Evolutionary conservation across 2,888 invertebrate species (phyloP).

Genomic region (Hymenopus coronatus): DNA sequence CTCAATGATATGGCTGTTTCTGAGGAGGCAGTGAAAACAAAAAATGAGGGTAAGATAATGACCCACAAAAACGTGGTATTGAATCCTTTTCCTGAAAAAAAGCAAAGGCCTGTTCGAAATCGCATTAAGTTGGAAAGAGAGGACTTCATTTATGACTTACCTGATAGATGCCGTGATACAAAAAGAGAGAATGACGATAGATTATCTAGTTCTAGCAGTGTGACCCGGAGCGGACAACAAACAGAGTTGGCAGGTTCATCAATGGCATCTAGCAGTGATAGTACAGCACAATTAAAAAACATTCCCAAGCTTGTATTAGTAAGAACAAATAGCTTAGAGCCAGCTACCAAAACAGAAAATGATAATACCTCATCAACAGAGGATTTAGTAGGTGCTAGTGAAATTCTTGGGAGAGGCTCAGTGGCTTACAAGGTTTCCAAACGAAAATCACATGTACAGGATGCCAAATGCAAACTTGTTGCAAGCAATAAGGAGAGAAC

Average conservation of each 20-base stretch:
- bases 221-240: neutral
- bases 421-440: neutral
- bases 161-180: slow-evolving; percentile 38
- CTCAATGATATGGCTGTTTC: neutral
- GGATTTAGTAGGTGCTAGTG: neutral
- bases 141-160: slow-evolving; percentile 71
- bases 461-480: neutral
- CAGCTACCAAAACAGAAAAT: neutral
- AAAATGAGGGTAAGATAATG: neutral
- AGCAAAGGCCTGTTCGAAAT: slow-evolving; percentile 50
- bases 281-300: neutral
- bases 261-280: neutral
- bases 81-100: neutral
- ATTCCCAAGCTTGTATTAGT: slow-evolving; percentile 15
- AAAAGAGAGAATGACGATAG: neutral
- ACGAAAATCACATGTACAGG: neutral
- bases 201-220: neutral
- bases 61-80: neutral
- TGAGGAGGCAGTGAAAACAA: neutral
- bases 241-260: neutral
- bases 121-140: slow-evolving; percentile 63
- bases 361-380: neutral
- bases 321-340: slow-evolving; percentile 11
- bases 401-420: neutral
- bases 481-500: neutral